Evolutionary conservation across 2,113 vertebrate species (phyloP).

Genomic region (Periophthalmus modestus): DNA sequence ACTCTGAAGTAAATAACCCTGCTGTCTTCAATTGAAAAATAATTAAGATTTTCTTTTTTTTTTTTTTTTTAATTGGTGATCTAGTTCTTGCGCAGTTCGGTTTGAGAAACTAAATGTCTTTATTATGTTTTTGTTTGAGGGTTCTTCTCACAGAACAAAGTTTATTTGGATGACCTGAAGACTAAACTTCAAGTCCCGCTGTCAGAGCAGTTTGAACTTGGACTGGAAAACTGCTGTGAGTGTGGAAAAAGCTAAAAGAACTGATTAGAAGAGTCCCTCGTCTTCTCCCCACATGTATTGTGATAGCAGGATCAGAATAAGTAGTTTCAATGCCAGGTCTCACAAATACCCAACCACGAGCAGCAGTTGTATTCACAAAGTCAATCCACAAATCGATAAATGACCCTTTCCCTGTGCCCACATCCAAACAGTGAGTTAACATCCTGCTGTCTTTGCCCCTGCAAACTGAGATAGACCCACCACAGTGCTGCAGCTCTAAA

Average conservation of each 20-base stretch:
- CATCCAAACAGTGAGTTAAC: constrained; percentile 9
- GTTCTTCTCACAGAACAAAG: too few species aligned
- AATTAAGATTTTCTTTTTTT: too few species aligned
- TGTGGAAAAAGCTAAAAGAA: background rate
- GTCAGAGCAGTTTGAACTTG: background rate
- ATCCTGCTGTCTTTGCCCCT: background rate
- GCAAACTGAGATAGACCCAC: constrained; percentile 3
- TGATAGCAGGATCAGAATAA: background rate
- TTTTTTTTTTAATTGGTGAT: too few species aligned
- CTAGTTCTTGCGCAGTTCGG: too few species aligned
- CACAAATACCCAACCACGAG: background rate
- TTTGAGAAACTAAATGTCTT: background rate
- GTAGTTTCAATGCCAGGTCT: background rate
- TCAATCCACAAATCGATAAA: constrained; percentile 6
- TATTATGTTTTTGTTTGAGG: too few species aligned
- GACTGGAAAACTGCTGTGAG: background rate
- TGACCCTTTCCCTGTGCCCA: background rate
- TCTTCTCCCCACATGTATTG: background rate
- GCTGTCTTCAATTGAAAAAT: too few species aligned
- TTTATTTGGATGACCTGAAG: background rate
- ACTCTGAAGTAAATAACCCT: too few species aligned
- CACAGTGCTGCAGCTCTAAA: background rate
- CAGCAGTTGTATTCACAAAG: constrained; percentile 14
- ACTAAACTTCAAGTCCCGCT: background rate
- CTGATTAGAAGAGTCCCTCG: background rate